phyloP scores from a whole-genome alignment of 2,888 invertebrate species.

The Lasioglossum oenotherae region DNA sequence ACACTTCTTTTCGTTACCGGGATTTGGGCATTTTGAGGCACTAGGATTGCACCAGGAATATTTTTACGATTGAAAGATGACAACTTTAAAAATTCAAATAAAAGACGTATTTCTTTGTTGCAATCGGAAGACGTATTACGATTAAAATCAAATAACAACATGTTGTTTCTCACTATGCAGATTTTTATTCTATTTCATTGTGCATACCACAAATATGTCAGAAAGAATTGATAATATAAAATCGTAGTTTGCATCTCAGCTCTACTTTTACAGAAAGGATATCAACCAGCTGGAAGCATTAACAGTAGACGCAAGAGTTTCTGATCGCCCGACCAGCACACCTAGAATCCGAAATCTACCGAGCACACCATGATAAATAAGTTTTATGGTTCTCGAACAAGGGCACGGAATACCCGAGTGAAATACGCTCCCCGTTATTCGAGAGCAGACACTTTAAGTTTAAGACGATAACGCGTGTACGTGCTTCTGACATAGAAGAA shows the following conservation, averaged over 20 bases:
- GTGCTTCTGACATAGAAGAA: constrained; percentile 58
- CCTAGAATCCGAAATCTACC: not conserved
- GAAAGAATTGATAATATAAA: too few relatives aligned
- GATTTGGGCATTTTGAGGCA: not conserved
- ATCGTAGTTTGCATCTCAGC: not conserved
- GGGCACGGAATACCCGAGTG: constrained; percentile 14
- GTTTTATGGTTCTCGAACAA: not conserved
- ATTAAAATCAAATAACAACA: not conserved
- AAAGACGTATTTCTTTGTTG: not conserved
- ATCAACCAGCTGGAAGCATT: not conserved
- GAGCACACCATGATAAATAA: constrained; percentile 1
- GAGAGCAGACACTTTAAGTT: constrained; percentile 33
- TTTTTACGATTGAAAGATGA: not conserved
- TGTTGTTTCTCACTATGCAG: too few relatives aligned
- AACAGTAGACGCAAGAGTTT: not conserved
- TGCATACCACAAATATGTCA: too few relatives aligned
- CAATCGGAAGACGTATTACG: not conserved
- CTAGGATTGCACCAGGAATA: not conserved
- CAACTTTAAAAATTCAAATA: not conserved
- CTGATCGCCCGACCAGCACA: not conserved
- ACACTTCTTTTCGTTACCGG: not conserved
- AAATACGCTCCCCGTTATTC: constrained; percentile 5
- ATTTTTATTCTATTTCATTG: too few relatives aligned
- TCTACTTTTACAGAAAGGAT: too few relatives aligned
- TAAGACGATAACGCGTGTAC: constrained; percentile 30